Conservation (phyloP, 1,140 invertebrate species). For the Leptinotarsa lineolata region DNA sequence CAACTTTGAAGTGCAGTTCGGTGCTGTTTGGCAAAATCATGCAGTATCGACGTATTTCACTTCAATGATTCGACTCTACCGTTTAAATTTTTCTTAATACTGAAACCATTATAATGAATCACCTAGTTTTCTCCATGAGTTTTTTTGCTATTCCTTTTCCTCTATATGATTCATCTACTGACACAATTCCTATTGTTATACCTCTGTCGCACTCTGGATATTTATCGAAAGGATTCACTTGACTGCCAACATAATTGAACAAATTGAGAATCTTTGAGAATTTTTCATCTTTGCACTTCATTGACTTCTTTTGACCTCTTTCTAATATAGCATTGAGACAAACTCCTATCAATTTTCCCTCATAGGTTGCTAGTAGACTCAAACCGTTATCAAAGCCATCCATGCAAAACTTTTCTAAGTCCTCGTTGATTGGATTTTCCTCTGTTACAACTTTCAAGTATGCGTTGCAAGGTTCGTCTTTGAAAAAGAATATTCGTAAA, state of each 20-base stretch:
- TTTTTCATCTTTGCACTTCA: conserved; percentile 62
- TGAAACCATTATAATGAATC: conserved; percentile 41
- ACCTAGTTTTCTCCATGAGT: conserved; percentile 68
- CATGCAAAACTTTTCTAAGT: conserved; percentile 68
- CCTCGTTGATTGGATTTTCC: conserved; percentile 65
- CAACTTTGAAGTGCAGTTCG: too few species aligned
- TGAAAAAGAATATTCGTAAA: conserved; percentile 65
- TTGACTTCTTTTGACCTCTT: conserved; percentile 56
- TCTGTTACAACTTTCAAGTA: conserved; percentile 65
- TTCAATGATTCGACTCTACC: too few species aligned
- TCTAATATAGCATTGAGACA: conserved; percentile 50
- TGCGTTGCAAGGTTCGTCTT: conserved; percentile 73
- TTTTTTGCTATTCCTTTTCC: conserved; percentile 69
- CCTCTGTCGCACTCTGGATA: conserved; percentile 62
- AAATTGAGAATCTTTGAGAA: conserved; percentile 68
- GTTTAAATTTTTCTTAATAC: too few species aligned
- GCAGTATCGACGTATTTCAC: too few species aligned
- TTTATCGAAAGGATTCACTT: conserved; percentile 62
- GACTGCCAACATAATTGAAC: conserved; percentile 62
- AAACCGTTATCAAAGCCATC: conserved; percentile 63
- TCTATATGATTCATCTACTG: conserved; percentile 67
- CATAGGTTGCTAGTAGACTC: conserved; percentile 66
- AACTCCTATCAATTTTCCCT: conserved; percentile 66
- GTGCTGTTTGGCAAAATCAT: too few species aligned
- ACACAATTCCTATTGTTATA: conserved; percentile 68